Percentiles rank a stretch among this genome's conserved stretches.
Conservation (phyloP, 2,888 invertebrate genomes). For the Myopa tessellatipennis region DNA sequence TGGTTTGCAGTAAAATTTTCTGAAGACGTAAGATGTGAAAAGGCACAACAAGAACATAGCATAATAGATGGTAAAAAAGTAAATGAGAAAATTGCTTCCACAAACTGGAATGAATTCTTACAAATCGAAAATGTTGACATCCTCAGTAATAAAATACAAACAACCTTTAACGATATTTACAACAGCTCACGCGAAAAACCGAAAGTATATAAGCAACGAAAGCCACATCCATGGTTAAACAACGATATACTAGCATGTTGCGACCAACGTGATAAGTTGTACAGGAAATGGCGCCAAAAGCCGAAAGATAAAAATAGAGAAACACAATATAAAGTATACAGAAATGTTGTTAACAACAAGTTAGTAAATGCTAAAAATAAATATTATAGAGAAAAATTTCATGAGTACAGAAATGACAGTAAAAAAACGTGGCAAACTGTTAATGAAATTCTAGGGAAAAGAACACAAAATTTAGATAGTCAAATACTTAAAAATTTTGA, state of each 20-base stretch:
- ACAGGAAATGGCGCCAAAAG: slow-evolving; percentile 2
- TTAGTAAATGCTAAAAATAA: neutral
- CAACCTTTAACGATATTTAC: slow-evolving; percentile 19
- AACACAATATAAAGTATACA: slow-evolving; percentile 1
- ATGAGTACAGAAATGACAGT: neutral
- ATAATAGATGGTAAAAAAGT: neutral
- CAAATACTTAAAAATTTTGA: neutral
- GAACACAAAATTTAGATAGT: neutral
- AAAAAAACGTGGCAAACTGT: neutral
- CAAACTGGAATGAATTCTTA: neutral
- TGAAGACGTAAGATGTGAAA: neutral
- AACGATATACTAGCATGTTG: neutral
- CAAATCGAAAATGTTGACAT: neutral
- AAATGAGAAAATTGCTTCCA: neutral
- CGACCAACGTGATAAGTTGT: neutral
- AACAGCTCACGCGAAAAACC: neutral
- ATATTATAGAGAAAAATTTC: neutral
- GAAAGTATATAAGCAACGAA: slow-evolving; percentile 3
- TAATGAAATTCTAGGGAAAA: neutral
- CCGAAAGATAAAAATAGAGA: slow-evolving; percentile 6
- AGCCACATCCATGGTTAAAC: slow-evolving; percentile 1
- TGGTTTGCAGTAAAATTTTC: neutral
- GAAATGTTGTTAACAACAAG: neutral
- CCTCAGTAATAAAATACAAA: slow-evolving; percentile 2
- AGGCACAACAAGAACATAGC: neutral